A percentile compares a stretch with the other conserved stretches of the same genome.
Conservation (phyloP, 2,113 vertebrate species). For the Microtus pennsylvanicus region DNA sequence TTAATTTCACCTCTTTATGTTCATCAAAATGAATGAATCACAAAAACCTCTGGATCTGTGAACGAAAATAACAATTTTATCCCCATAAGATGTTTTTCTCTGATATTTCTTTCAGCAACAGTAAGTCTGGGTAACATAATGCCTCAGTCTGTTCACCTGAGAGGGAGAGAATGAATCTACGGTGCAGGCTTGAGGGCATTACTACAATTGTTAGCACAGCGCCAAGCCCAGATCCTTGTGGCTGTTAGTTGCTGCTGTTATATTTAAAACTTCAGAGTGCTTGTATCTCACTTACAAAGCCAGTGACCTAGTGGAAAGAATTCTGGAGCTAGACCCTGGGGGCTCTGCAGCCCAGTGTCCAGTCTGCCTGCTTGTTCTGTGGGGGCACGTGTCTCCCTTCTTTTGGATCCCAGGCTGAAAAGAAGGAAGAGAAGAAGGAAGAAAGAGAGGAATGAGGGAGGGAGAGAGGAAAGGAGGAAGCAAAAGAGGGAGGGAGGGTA, state of each 20-base stretch:
- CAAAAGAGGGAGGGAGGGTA: neutral
- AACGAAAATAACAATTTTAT: neutral
- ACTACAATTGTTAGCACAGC: neutral
- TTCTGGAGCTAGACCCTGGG: neutral
- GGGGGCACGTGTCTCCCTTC: fast-evolving
- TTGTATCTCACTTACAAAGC: neutral
- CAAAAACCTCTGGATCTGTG: neutral
- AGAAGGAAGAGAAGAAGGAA: neutral
- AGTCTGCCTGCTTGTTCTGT: neutral
- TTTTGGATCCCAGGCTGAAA: fast-evolving
- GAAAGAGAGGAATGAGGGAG: neutral
- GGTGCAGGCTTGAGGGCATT: fast-evolving
- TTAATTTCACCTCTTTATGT: neutral
- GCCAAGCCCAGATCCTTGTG: neutral
- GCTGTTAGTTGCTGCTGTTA: neutral
- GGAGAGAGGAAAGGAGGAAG: fast-evolving
- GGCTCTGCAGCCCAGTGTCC: neutral
- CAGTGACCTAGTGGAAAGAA: neutral
- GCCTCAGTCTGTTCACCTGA: neutral
- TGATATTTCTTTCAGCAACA: neutral
- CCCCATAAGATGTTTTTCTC: neutral
- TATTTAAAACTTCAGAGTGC: neutral
- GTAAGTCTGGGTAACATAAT: neutral
- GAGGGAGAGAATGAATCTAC: neutral
- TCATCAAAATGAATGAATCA: neutral